Base-by-base conservation (phyloP, 2,888 invertebrate genomes). In the Ypsolopha scabrella region DNA sequence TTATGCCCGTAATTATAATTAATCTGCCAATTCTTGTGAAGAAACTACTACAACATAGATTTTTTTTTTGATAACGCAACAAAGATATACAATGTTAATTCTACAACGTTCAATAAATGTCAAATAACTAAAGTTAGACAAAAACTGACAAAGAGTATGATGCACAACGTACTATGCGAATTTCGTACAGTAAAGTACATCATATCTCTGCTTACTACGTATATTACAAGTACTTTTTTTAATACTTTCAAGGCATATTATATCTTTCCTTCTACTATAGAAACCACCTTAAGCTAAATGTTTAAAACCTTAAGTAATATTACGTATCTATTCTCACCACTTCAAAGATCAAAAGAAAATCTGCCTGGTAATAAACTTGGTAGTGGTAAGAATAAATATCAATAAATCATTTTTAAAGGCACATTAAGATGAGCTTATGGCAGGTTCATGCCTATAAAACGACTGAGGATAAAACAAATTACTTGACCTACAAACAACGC, bases 111-210 rank as follows among this genome's bases (percentile, higher is more conserved):
- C n/a, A 11, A 47, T 47, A 13, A 11, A 10, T 47, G 47, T 36
- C 69, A 65, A 52, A 63, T 50, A 51, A 44, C 38, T 50, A 57
- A 60, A 58, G 64, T 66, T 61, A 69, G 59, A 70, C 58, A 64
- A 61, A 63, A 63, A 54, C 60, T 59, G 80, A 80, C 80, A 82
- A 80, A 79, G 24, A 24, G 24, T 24, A 24, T 77, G 77, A 81
- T 81, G 83, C 81, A 83, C 81, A 60, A 80, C 72, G 64, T 83
- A 83, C 85, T 83, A 78, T 83, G 80, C 83, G 82, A 72, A 61
- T 57, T 67, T 62, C 85, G 83, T 81, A 83, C 75, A 85, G 83
- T 83, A 82, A 71, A 64, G 85, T 83, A 80, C 85, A 81, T 63
- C 68, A 75, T 68, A 67, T 75, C 81, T 80, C 80, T 74, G 80